phyloP scores from a whole-genome alignment of 2,797 vertebrate genomes.

The Hirundo rustica region DNA sequence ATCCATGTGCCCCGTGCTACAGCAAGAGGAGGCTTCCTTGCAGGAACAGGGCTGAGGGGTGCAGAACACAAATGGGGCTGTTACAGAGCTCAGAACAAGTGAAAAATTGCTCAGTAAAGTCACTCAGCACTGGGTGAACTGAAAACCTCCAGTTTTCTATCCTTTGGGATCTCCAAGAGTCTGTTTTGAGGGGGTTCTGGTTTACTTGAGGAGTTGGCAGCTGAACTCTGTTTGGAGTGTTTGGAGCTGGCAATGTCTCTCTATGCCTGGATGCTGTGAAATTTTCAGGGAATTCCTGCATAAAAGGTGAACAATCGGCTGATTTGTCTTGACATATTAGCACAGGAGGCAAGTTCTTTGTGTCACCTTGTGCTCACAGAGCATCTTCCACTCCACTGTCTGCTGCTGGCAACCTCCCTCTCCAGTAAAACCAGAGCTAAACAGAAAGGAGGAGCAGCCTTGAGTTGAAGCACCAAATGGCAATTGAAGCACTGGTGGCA shows the following conservation, averaged over 20 bases:
- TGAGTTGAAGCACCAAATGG: background rate
- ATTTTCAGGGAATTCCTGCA: background rate
- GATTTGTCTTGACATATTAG: background rate
- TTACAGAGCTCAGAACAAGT: background rate
- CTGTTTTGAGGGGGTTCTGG: background rate
- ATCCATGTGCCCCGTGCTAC: rapidly evolving
- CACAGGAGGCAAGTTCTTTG: background rate
- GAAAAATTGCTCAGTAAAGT: background rate
- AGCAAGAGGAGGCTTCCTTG: background rate
- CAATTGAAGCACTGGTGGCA: background rate
- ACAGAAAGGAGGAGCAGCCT: background rate
- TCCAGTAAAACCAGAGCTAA: background rate
- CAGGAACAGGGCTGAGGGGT: background rate
- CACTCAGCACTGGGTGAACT: background rate
- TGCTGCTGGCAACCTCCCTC: background rate
- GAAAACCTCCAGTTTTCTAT: background rate
- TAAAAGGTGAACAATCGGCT: background rate
- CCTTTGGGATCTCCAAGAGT: background rate
- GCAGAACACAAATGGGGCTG: background rate
- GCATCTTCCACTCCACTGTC: background rate
- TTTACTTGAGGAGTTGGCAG: background rate
- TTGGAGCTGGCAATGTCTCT: background rate
- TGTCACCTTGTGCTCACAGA: background rate
- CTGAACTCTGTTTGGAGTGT: background rate
- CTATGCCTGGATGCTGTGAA: background rate